phyloP scores from a whole-genome alignment of 2,797 vertebrate species.

The Lates japonicus region DNA sequence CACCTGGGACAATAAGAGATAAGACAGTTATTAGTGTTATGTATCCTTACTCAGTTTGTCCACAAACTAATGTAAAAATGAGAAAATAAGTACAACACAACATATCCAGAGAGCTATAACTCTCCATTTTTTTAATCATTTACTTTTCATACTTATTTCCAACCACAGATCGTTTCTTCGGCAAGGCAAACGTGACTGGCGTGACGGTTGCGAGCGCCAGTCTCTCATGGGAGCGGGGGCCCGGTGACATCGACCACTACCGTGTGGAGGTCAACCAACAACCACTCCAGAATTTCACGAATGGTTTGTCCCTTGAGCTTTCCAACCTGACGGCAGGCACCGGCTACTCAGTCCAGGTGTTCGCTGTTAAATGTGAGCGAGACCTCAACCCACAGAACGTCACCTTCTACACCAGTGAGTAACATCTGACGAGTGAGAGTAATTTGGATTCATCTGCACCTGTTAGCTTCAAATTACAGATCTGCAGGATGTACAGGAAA shows the following conservation, averaged over 20 bases:
- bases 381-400: constrained; percentile 66
- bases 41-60: neutral
- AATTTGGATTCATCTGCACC: neutral
- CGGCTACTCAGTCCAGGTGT: constrained; percentile 65
- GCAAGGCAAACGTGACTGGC: neutral
- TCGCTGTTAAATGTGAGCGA: constrained; percentile 78
- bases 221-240: constrained; percentile 65
- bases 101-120: no score
- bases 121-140: no score
- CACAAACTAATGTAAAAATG: neutral
- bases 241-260: constrained; percentile 61
- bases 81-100: neutral
- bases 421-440: no score
- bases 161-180: constrained; percentile 70
- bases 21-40: neutral
- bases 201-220: neutral
- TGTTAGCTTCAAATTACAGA: neutral
- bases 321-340: constrained; percentile 62
- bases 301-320: neutral
- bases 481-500: no score
- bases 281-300: no score
- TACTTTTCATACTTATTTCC: constrained; percentile 4
- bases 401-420: constrained; percentile 83
- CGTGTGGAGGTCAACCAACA: constrained; percentile 48
- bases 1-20: neutral